These are phyloP conservation scores for Phymanthus crucifer DNA, from an alignment of 92 coral and sea anemone species.

Conservation along the genomic window DNA sequence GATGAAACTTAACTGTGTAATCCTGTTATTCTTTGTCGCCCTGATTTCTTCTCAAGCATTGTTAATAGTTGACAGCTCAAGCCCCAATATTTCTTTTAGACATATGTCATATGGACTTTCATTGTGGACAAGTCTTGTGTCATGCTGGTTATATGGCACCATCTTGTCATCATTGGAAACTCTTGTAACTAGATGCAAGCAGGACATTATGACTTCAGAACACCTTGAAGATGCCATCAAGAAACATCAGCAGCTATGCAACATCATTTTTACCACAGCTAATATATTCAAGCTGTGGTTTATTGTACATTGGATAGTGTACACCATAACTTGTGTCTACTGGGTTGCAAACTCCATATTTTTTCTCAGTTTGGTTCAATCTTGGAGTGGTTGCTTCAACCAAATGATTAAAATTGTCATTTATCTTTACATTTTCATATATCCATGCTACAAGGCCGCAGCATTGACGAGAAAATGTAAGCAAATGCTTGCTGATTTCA, in stretches of 20 bases:
- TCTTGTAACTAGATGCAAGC: conserved; percentile 34
- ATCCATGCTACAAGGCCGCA: conserved; percentile 76
- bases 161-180: conserved; percentile 47
- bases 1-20: conserved; percentile 42
- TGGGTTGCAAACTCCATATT: conserved; percentile 40
- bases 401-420: not conserved
- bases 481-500: conserved; percentile 59
- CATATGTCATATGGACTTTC: conserved; percentile 11
- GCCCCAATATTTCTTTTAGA: not conserved
- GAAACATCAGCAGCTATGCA: conserved; percentile 52
- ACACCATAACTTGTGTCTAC: conserved; percentile 48
- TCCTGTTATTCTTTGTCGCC: conserved; percentile 25
- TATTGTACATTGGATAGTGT: conserved; percentile 55
- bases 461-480: conserved; percentile 54
- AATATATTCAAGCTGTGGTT: conserved; percentile 61
- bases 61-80: not conserved
- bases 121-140: conserved; percentile 51
- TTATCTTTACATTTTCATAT: conserved; percentile 52
- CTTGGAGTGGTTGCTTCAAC: conserved; percentile 16
- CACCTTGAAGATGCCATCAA: conserved; percentile 54
- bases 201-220: conserved; percentile 37
- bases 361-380: not conserved
- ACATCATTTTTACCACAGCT: conserved; percentile 50
- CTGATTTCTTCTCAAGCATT: conserved; percentile 16
- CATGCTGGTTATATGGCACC: conserved; percentile 58